A percentile compares a stretch with the other conserved stretches of the same genome.
Evolutionary conservation across 2,797 vertebrate genomes (phyloP).

Genomic region (Rousettus madagascariensis): DNA sequence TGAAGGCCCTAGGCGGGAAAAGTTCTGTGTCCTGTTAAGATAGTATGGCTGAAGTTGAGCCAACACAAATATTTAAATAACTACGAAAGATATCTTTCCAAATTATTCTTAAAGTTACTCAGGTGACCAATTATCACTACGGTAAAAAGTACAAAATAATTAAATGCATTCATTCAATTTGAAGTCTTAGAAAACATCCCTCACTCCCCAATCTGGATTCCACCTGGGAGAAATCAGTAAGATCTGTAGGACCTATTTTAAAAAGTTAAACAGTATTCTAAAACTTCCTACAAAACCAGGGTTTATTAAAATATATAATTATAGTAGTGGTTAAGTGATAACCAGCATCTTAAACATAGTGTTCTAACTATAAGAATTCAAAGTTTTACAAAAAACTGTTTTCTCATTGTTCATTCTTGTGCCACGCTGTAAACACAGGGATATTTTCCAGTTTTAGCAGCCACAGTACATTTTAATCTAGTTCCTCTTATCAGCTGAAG

Average conservation of each 20-base stretch:
- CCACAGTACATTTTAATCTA: background rate
- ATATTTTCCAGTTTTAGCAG: background rate
- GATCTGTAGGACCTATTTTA: background rate
- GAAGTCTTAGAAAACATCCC: conserved; percentile 64
- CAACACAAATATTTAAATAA: conserved; percentile 71
- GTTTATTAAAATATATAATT: background rate
- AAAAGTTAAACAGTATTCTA: conserved; percentile 16
- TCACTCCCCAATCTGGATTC: conserved; percentile 70
- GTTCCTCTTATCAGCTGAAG: background rate
- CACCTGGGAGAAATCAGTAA: conserved; percentile 75
- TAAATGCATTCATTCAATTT: conserved; percentile 74
- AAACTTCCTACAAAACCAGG: background rate
- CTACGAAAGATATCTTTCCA: conserved; percentile 66
- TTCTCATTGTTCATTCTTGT: background rate
- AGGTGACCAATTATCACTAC: conserved; percentile 70
- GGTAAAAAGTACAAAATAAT: conserved; percentile 69
- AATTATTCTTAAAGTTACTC: conserved; percentile 70
- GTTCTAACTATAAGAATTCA: background rate
- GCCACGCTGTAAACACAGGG: background rate
- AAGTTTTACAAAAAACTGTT: background rate
- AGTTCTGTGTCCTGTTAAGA: background rate
- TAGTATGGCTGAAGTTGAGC: background rate
- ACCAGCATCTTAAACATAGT: background rate
- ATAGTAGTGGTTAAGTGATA: background rate
- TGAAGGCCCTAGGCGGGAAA: background rate